These are phyloP conservation scores for Leucophenga maculata DNA, from an alignment of 2,888 invertebrate species.

Conservation along the genomic window DNA sequence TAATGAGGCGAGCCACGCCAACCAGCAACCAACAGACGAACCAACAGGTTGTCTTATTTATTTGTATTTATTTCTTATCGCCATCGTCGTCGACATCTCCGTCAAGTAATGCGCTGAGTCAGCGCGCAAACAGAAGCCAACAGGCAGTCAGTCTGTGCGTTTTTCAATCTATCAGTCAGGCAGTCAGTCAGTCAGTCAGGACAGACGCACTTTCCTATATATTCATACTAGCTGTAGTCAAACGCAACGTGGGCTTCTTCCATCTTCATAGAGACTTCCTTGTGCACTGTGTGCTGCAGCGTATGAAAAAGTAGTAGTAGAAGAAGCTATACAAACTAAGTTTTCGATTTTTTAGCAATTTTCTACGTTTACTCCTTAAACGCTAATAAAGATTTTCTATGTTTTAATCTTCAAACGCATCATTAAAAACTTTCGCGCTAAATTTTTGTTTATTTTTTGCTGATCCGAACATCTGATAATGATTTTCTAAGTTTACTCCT, in stretches of 20 bases:
- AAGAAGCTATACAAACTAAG: no score
- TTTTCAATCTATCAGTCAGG: conserved; percentile 53
- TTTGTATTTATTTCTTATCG: background rate
- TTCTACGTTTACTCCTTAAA: no score
- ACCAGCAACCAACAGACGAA: conserved; percentile 62
- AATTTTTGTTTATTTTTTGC: no score
- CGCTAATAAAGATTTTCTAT: no score
- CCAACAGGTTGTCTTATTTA: conserved; percentile 36
- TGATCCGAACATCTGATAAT: no score
- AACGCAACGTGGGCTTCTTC: conserved; percentile 16
- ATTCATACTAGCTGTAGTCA: conserved; percentile 1
- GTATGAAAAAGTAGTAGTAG: no score
- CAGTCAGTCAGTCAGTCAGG: conserved; percentile 53
- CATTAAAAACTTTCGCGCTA: no score
- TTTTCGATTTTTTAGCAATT: no score
- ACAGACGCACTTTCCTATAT: background rate
- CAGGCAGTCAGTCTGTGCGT: conserved; percentile 41
- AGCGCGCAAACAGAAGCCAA: conserved; percentile 63
- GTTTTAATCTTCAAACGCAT: no score
- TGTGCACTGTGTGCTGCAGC: no score
- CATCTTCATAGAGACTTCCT: background rate
- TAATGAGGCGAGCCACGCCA: conserved; percentile 57
- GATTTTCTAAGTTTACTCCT: no score
- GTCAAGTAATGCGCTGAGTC: conserved; percentile 55
- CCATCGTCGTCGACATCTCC: background rate